phyloP scores from a whole-genome alignment of 2,113 vertebrate species.

The Orycteropus afer region DNA sequence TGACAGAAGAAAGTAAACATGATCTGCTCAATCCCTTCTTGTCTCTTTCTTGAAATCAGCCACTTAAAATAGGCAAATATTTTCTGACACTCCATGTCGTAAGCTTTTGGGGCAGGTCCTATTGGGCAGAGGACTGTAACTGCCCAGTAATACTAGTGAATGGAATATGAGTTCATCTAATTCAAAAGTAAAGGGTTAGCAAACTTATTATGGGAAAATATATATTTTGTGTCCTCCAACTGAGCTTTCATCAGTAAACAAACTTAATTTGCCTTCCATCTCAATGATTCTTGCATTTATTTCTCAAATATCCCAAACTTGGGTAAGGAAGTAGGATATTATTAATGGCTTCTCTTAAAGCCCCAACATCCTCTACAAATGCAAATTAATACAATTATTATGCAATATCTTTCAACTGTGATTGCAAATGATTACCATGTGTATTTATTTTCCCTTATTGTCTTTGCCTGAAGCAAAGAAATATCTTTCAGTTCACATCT shows the following conservation, averaged over 20 bases:
- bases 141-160: not conserved
- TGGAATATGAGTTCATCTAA: not conserved
- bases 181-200: not conserved
- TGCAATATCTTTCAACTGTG: conserved; percentile 33
- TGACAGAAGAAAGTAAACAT: not conserved
- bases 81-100: not conserved
- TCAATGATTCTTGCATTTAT: conserved; percentile 2
- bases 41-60: not conserved
- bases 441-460: conserved; percentile 25
- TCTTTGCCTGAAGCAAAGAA: conserved; percentile 25
- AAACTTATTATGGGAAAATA: not conserved
- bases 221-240: not conserved
- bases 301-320: conserved; percentile 31
- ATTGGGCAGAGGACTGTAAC: not conserved
- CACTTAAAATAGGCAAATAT: not conserved
- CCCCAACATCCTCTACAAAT: conserved; percentile 21
- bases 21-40: not conserved
- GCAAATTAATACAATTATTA: conserved; percentile 49
- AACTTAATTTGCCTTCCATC: conserved; percentile 2
- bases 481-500: conserved; percentile 34
- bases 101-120: not conserved
- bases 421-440: conserved; percentile 46
- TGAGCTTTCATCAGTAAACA: not conserved
- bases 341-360: conserved; percentile 23
- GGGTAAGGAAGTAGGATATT: not conserved